Conservation (phyloP, 2,797 vertebrate species). For the Leptodactylus fallax region DNA sequence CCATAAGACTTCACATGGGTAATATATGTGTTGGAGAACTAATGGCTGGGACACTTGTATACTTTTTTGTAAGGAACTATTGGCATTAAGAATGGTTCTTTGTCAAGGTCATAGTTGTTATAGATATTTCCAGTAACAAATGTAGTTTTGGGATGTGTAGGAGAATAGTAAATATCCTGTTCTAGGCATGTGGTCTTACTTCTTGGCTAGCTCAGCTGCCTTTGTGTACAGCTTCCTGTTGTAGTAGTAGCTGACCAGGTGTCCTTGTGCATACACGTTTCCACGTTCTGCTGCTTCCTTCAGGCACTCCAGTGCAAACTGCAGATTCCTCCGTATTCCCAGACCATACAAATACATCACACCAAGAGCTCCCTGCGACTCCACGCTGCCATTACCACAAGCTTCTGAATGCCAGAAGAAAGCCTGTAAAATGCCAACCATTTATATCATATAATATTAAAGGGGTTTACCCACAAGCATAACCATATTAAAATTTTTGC, state of each 20-base stretch:
- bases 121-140: neutral
- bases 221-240: conserved; percentile 78
- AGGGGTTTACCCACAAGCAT: too few species aligned
- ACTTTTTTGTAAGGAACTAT: too few species aligned
- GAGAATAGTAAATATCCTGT: neutral
- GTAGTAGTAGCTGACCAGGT: conserved; percentile 81
- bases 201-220: conserved; percentile 75
- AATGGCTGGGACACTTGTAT: too few species aligned
- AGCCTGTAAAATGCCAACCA: conserved; percentile 70
- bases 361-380: conserved; percentile 82
- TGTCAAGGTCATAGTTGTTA: too few species aligned
- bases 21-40: too few species aligned
- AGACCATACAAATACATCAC: conserved; percentile 82
- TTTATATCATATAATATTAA: neutral
- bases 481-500: too few species aligned
- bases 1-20: too few species aligned
- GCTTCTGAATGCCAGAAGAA: conserved; percentile 86
- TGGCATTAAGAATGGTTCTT: too few species aligned
- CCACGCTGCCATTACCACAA: conserved; percentile 81
- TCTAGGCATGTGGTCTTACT: conserved; percentile 67
- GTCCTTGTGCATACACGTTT: conserved; percentile 81
- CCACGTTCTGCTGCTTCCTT: conserved; percentile 77
- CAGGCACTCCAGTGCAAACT: conserved; percentile 76
- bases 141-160: neutral
- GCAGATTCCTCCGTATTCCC: conserved; percentile 69